Evolutionary conservation across 2,888 invertebrate species (phyloP).

Genomic region (Schizotus pectinicornis): DNA sequence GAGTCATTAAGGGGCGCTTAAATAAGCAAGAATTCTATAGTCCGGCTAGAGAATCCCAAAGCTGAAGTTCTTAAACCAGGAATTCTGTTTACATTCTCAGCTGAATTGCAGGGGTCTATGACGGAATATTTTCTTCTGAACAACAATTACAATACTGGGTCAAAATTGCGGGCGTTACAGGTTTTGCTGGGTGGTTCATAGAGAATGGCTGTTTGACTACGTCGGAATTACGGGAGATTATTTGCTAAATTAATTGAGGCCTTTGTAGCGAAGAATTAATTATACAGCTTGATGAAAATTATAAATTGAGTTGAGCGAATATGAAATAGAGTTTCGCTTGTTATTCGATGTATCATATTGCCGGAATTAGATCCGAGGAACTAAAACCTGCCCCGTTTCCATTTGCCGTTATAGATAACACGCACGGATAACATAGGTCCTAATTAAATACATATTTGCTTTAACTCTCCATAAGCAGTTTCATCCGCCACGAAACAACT

Average conservation of each 20-base stretch:
- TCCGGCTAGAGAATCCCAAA: no score
- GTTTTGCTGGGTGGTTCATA: no score
- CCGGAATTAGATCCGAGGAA: background rate
- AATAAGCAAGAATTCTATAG: no score
- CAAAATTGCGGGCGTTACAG: no score
- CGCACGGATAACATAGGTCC: background rate
- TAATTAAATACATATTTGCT: background rate
- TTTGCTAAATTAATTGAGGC: slow-evolving; percentile 5
- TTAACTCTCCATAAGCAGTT: background rate
- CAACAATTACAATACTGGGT: no score
- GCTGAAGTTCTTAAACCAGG: no score
- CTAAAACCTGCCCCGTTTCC: background rate
- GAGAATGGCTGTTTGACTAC: no score
- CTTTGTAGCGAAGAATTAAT: background rate
- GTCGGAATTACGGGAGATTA: background rate
- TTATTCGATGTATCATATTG: background rate
- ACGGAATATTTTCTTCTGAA: no score
- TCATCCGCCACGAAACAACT: no score
- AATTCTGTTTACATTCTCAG: no score
- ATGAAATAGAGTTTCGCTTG: background rate
- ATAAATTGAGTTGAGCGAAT: slow-evolving; percentile 1
- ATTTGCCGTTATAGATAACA: background rate
- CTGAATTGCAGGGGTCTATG: no score
- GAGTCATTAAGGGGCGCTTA: no score
- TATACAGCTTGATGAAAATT: slow-evolving; percentile 7